A percentile compares a stretch with the other conserved stretches of the same genome.
These are phyloP conservation scores for Bubalus kerabau DNA, from an alignment of 2,113 vertebrate species.

Conservation along the genomic window DNA sequence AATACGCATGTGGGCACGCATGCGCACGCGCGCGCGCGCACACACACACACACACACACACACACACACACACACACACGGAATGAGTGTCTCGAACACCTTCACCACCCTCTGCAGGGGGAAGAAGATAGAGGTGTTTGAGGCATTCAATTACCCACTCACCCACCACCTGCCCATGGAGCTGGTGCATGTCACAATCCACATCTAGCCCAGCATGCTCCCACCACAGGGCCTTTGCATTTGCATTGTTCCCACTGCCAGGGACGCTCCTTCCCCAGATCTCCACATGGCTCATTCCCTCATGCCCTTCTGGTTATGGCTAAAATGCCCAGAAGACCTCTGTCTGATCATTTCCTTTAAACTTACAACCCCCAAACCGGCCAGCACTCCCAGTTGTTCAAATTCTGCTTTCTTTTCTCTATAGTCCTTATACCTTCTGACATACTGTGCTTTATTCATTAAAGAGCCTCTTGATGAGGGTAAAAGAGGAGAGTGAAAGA, in stretches of 20 bases:
- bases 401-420: neutral
- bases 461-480: neutral
- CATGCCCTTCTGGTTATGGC: neutral
- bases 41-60: no score
- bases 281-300: neutral
- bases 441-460: neutral
- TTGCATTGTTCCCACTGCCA: neutral
- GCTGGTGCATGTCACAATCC: neutral
- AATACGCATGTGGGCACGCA: no score
- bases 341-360: neutral
- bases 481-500: neutral
- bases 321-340: neutral
- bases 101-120: neutral
- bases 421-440: neutral
- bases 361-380: neutral
- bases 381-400: neutral
- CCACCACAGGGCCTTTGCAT: neutral
- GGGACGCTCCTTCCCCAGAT: neutral
- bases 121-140: neutral
- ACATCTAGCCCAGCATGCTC: neutral
- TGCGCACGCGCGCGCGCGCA: accelerated
- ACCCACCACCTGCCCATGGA: neutral
- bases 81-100: neutral
- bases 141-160: neutral
- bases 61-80: accelerated